Evolutionary conservation across 2,113 vertebrate species (phyloP).

Genomic region (Pao palembangensis): DNA sequence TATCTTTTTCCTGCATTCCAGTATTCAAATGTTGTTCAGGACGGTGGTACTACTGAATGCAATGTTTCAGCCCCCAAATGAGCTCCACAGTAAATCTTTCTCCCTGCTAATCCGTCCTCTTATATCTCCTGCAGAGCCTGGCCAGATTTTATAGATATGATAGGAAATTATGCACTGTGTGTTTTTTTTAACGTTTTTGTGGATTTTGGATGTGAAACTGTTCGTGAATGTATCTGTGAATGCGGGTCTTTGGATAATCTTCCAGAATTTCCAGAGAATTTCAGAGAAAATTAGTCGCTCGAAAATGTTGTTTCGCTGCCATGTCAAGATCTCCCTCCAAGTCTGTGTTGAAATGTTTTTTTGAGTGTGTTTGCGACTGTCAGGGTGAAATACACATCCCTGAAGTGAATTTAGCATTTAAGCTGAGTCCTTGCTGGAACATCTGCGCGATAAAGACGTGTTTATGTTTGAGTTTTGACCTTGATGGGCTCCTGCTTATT

Average conservation of each 20-base stretch:
- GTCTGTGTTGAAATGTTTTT: conserved; percentile 1
- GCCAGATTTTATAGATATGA: neutral
- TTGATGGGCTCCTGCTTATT: neutral
- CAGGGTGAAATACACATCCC: conserved; percentile 14
- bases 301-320: neutral
- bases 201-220: too few species aligned
- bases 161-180: too few species aligned
- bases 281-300: neutral
- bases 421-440: conserved; percentile 5
- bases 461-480: neutral
- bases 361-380: conserved; percentile 2
- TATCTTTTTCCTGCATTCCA: too few species aligned
- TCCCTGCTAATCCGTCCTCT: neutral
- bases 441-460: conserved; percentile 29
- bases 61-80: neutral
- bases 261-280: too few species aligned
- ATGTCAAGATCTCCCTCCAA: neutral
- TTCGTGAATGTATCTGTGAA: too few species aligned
- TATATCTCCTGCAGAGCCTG: neutral
- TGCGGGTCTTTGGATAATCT: too few species aligned
- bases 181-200: too few species aligned
- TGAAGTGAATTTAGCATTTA: conserved; percentile 17
- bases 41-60: too few species aligned
- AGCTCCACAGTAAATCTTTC: neutral
- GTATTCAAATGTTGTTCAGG: too few species aligned